A percentile compares a stretch with the other conserved stretches of the same genome.
These are phyloP conservation scores for Neomicropteryx cornuta DNA, from an alignment of 1,140 invertebrate species.

Conservation along the genomic window DNA sequence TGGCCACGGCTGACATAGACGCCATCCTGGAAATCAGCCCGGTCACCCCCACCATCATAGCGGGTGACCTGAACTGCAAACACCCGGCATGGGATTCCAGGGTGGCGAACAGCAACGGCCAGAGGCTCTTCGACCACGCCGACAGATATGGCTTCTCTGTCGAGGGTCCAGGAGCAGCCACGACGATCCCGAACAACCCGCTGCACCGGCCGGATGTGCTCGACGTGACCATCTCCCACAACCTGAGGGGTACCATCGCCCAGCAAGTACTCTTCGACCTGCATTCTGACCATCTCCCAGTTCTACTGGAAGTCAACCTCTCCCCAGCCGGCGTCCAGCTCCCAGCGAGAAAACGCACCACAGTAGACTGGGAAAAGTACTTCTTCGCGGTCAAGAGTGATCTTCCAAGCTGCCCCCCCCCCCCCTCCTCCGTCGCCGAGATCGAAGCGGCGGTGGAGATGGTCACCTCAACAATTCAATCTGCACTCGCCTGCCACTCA, in stretches of 20 bases:
- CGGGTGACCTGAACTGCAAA: conserved; percentile 2
- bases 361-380: no score
- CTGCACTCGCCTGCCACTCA: no score
- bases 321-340: background rate
- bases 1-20: no score
- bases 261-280: background rate
- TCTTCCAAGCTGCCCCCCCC: no score
- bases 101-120: background rate
- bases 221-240: conserved; percentile 1
- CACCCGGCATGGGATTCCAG: conserved; percentile 1
- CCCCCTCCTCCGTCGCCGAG: no score
- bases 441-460: no score
- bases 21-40: no score
- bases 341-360: no score
- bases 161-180: background rate
- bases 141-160: background rate
- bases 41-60: background rate
- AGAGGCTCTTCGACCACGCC: conserved; percentile 1
- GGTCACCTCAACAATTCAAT: no score
- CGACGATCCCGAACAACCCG: background rate
- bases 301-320: background rate
- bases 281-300: conserved; percentile 1
- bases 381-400: no score
- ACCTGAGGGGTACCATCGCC: background rate
- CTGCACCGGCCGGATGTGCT: background rate